Evolutionary conservation across 1,140 invertebrate species (phyloP), one percentile per base, ranked within the genome.

Genomic region (Trissolcus basalis): DNA sequence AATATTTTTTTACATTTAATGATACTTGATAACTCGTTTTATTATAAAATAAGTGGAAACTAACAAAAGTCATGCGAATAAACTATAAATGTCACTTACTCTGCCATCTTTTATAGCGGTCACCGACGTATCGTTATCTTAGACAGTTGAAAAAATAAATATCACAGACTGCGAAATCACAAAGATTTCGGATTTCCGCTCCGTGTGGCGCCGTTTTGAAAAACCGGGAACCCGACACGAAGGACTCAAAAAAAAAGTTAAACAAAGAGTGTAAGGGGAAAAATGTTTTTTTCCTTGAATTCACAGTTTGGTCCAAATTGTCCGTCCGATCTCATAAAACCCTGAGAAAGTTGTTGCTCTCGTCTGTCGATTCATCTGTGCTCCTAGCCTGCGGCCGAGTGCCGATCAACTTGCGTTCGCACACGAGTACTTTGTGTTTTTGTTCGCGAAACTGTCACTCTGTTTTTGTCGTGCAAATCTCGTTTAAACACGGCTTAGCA

Each of bases 271-370:
- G 11, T 19, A 47, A n/a, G n/a, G n/a, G 47, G 12, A 19, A 33
- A 35, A 53, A 10, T 12, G 19, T 1, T 27, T 27, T 5, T 12
- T 9, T 9, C 2, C 4, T 33, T 33, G 11, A n/a, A 35, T 58
- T 76, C 77, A 76, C 68, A 59, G 67, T 9, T 61, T 45, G 32
- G 53, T 67, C 77, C 77, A 79, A 70, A 83, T 83, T 53, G 75
- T 82, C 15, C 81, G 78, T 45, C 80, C 80, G 64, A 81, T 82
- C 11, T 82, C 73, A 71, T 81, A 83, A 56, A 83, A 83, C 16
- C 79, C 81, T 27, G 80, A 58, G 63, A 71, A 75, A 35, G 72
- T 77, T 51, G 63, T 78, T 11, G 64, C 49, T 67, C 76, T 80
- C 73, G 58, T 65, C 68, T 75, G 56, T 39, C 80, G 73, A 80